Evolutionary conservation across 92 coral and sea anemone species (phyloP), one percentile per base, ranked within the genome.

Genomic region (Phenganax subtilis): DNA sequence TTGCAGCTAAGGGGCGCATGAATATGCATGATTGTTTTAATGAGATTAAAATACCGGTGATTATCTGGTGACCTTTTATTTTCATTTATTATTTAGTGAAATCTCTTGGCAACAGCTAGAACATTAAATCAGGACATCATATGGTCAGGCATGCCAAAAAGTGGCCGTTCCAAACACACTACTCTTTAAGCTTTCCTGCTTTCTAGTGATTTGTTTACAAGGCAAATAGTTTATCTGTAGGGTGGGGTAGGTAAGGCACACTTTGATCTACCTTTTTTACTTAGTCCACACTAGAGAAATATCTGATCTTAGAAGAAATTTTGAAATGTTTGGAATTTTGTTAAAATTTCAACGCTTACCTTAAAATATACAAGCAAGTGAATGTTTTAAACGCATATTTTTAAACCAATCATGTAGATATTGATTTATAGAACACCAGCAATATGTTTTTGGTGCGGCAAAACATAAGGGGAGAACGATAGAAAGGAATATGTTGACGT

Each of bases 361-460:
- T 70, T 27, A 10, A 70, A 51, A 70, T 12, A 31, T 70, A 9
- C 29, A 44, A 20, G 6, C 75, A 51, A 70, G n/a, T 31, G 6
- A 31, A 16, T 1, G 75, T 31, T 25, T 16, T 31, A 31, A 1
- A 7, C 54, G 54, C n/a, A 27, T 9, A 4, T 31, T 12, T 27
- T 3, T 25, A 70, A 70, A 70, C 75, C 51, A 70, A 70, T 31
- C 31, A 70, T 70, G 12, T 70, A 31, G 75, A 70, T 70, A 31
- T 27, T 14, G 12, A 8, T 9, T 12, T 51, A 51, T 70, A 27
- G 7, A 31, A 70, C 54, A 27, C 53, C 16, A 59, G 16, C n/a
- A 7, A 14, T 14, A 14, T 14, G 65, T 59, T 59, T 59, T 59
- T 14, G 27, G 16, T 14, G 16, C 3, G n/a, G n/a, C 16, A 59